Conservation (phyloP, 2,113 vertebrate genomes). For the Muntiacus muntjak region DNA sequence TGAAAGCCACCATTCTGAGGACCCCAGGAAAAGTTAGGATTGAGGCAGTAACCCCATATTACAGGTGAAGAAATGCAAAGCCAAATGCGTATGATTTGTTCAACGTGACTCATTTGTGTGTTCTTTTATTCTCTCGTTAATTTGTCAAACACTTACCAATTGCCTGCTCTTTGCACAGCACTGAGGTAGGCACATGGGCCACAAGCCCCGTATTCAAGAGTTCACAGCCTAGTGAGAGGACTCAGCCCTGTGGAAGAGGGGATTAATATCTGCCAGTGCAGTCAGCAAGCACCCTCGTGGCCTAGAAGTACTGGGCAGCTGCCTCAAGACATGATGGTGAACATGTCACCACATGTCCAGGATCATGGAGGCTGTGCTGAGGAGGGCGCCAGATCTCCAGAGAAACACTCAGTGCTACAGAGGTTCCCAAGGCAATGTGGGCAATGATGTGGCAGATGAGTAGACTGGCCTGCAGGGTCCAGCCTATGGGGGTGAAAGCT, state of each 20-base stretch:
- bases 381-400: not conserved
- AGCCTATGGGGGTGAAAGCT: too few relatives aligned
- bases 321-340: fast-evolving
- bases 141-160: not conserved
- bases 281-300: not conserved
- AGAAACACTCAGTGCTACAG: too few relatives aligned
- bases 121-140: not conserved
- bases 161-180: too few relatives aligned
- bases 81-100: not conserved
- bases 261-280: not conserved
- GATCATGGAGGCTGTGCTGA: not conserved
- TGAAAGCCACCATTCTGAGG: not conserved
- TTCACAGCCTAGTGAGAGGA: not conserved
- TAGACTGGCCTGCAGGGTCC: not conserved
- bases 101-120: not conserved
- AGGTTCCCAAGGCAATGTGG: not conserved
- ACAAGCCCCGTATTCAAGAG: not conserved
- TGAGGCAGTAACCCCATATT: not conserved
- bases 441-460: fast-evolving
- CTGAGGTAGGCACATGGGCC: not conserved
- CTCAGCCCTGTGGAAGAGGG: not conserved
- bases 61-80: not conserved
- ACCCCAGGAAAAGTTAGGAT: not conserved
- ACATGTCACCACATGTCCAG: not conserved
- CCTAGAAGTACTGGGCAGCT: not conserved